Conservation (phyloP, 2,113 vertebrate genomes). For the Plecotus auritus region DNA sequence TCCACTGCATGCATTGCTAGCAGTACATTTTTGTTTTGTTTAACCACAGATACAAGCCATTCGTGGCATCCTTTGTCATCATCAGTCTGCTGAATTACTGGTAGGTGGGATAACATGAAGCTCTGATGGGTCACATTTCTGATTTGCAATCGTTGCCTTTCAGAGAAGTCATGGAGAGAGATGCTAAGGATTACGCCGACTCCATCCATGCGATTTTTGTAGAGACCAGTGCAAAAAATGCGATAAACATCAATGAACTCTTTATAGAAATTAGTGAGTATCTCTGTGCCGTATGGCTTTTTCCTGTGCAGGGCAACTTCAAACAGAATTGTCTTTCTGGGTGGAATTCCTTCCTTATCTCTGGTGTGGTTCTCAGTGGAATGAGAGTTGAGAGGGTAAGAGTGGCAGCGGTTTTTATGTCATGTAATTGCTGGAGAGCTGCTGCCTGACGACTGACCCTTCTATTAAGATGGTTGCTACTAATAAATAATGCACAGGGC, state of each 20-base stretch:
- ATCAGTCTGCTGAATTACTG: not conserved
- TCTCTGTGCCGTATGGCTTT: slow-evolving; percentile 17
- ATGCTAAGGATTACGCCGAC: slow-evolving; percentile 98
- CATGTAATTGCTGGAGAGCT: not conserved
- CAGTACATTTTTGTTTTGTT: not conserved
- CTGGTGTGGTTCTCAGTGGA: not conserved
- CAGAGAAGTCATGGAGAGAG: slow-evolving; percentile 97
- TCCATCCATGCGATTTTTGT: slow-evolving; percentile 98
- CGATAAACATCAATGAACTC: slow-evolving; percentile 99
- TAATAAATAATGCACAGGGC: slow-evolving; percentile 10
- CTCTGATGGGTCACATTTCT: not conserved
- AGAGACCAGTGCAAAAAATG: slow-evolving; percentile 98
- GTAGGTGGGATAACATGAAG: not conserved
- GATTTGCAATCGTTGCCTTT: slow-evolving; percentile 64
- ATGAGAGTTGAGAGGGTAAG: not conserved
- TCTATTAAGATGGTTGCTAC: not conserved
- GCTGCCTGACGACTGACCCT: not conserved
- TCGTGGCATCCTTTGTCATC: not conserved
- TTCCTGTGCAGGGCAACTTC: slow-evolving; percentile 12
- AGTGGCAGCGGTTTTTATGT: not conserved
- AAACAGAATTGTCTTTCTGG: not conserved
- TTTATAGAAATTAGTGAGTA: slow-evolving; percentile 99
- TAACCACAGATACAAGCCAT: not conserved
- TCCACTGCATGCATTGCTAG: too few species aligned
- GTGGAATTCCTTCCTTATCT: not conserved